Base-by-base conservation (phyloP, 1,140 invertebrate genomes). In the Sipha flava region DNA sequence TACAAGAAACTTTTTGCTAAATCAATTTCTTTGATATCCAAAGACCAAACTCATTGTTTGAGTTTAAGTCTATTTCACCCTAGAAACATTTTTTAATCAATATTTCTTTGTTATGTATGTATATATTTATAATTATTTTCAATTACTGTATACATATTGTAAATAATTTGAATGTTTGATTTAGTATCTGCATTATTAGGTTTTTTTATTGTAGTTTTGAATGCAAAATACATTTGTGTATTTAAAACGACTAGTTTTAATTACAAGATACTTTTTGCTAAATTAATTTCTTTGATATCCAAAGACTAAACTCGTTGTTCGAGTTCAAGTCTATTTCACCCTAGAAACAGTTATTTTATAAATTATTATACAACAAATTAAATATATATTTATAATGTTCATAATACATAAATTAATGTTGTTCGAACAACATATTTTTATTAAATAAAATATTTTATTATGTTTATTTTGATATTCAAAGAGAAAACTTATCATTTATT, bases 161-260 rank as follows among this genome's bases (percentile, higher is more conserved):
- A n/a, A n/a, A n/a, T n/a, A n/a, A n/a, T n/a, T n/a, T n/a, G n/a
- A n/a, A n/a, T n/a, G n/a, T n/a, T n/a, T n/a, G n/a, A n/a, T n/a
- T n/a, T n/a, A n/a, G n/a, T n/a, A n/a, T n/a, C 54, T 5, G 26
- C 23, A 59, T 59, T 21, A 6, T 23, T 7, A 59, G 23, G 23
- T 16, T n/a, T 54, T 21, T 31, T n/a, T 0, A 34, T 73, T 52
- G 4, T n/a, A n/a, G n/a, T n/a, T n/a, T 40, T 37, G n/a, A 6
- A 75, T 75, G 47, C 72, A 43, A 77, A 77, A 57, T 59, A 40
- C 29, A 70, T 70, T 70, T 70, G 40, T 70, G 66, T 70, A 70
- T 23, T 70, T 45, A 23, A 23, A 37, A n/a, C 1, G 7, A 7
- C 4, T 7, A 47, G 23, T 70, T 34, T 14, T 0, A 49, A 72